Evolutionary conservation across 2,888 invertebrate species (phyloP).

Genomic region (Drosophila fungiperda): DNA sequence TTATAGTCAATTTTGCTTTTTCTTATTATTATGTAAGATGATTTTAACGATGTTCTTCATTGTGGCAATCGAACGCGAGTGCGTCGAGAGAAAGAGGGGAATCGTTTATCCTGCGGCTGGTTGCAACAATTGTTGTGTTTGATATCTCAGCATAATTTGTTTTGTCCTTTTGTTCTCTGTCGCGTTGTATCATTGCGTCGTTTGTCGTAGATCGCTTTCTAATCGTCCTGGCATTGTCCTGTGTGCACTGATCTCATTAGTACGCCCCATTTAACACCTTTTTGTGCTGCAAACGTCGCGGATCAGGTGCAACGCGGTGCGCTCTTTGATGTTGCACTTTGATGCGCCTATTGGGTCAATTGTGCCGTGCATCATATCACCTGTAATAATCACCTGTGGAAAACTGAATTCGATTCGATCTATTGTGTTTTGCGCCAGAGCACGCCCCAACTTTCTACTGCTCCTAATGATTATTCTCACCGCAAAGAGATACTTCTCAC

Average conservation of each 20-base stretch:
- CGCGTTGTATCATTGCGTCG: conserved; percentile 14
- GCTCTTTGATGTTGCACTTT: conserved; percentile 37
- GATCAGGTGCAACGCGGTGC: conserved; percentile 49
- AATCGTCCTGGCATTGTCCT: conserved; percentile 49
- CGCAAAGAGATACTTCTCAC: conserved; percentile 36
- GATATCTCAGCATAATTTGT: conserved; percentile 17
- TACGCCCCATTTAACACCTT: conserved; percentile 84
- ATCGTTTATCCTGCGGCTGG: conserved; percentile 25
- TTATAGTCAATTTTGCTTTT: conserved; percentile 28
- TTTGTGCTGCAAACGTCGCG: conserved; percentile 37
- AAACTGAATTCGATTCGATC: conserved; percentile 30
- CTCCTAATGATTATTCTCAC: conserved; percentile 48
- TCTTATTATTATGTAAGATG: conserved; percentile 12
- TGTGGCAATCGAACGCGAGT: conserved; percentile 35
- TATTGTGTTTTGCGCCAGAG: conserved; percentile 43
- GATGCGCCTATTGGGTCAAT: conserved; percentile 27
- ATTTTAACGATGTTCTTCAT: conserved; percentile 31
- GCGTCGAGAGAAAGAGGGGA: conserved; percentile 1
- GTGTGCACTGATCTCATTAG: conserved; percentile 81
- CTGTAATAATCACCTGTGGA: conserved; percentile 17
- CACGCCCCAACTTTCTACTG: conserved; percentile 37
- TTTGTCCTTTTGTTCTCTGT: conserved; percentile 33
- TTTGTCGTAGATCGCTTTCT: conserved; percentile 61
- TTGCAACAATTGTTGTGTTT: conserved; percentile 35
- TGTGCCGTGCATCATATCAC: conserved; percentile 17